These are phyloP conservation scores for Odontophorus gujanensis DNA, from an alignment of 2,113 vertebrate genomes.

Conservation along the genomic window DNA sequence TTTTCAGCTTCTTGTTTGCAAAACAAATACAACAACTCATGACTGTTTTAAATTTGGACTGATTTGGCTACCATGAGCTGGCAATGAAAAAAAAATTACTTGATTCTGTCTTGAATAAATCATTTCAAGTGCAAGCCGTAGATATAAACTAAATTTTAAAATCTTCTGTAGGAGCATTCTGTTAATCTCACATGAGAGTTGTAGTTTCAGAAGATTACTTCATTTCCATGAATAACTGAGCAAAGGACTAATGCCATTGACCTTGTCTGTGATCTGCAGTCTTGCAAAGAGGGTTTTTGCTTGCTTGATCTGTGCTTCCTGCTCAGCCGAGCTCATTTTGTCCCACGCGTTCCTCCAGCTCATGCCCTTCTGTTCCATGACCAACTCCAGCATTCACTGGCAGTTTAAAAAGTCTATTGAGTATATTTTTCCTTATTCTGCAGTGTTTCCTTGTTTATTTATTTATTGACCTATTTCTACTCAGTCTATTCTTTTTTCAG, in stretches of 20 bases:
- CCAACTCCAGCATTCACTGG: not conserved
- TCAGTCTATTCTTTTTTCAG: not conserved
- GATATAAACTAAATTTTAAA: not conserved
- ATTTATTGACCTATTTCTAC: slow-evolving; percentile 28
- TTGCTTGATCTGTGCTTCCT: not conserved
- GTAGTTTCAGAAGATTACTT: not conserved
- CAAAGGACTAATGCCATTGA: not conserved
- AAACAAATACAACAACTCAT: not conserved
- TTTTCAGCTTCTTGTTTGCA: not conserved
- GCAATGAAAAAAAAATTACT: not conserved
- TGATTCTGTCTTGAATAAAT: not conserved
- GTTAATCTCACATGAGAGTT: not conserved
- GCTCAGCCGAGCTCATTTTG: not conserved
- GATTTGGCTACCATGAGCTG: not conserved
- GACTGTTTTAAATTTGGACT: not conserved
- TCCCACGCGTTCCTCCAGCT: slow-evolving; percentile 26
- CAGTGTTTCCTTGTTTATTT: not conserved
- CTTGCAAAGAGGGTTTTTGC: not conserved
- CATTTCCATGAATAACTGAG: not conserved
- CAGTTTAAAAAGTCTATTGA: not conserved
- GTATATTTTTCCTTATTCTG: not conserved
- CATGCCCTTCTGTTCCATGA: not conserved
- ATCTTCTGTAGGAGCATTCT: not conserved
- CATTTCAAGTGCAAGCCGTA: not conserved
- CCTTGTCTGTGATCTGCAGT: not conserved